phyloP scores from a whole-genome alignment of 2,113 vertebrate species.

The Phoxinus phoxinus region DNA sequence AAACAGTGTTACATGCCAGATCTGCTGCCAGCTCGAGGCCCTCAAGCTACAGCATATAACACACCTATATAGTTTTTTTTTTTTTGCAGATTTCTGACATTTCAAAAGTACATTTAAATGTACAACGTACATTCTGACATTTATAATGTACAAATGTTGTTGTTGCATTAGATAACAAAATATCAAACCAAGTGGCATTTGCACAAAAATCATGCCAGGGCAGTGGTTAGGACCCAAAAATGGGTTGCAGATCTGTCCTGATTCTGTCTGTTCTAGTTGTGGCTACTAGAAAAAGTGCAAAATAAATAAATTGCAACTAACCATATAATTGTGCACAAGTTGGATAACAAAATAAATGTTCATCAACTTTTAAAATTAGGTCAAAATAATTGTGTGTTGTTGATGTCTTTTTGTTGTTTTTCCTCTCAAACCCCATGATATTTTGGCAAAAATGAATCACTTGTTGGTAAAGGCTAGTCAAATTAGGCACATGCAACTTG shows the following conservation, averaged over 20 bases:
- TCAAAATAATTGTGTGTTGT: neutral
- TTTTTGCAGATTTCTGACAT: neutral
- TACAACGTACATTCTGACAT: neutral
- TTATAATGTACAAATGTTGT: neutral
- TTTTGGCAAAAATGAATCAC: neutral
- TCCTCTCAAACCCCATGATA: neutral
- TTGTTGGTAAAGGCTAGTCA: neutral
- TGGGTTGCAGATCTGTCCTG: conserved; percentile 15
- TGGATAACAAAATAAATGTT: neutral
- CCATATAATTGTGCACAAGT: neutral
- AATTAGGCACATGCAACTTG: neutral
- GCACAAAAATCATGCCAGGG: neutral
- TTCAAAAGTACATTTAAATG: neutral
- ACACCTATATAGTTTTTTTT: neutral
- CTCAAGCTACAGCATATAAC: conserved; percentile 1
- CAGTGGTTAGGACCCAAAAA: neutral
- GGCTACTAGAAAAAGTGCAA: neutral
- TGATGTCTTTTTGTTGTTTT: neutral
- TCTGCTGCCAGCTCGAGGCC: neutral
- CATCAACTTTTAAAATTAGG: neutral
- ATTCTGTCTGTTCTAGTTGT: conserved; percentile 26
- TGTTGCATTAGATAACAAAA: neutral
- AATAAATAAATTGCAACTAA: neutral
- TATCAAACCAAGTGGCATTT: neutral
- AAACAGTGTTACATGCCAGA: conserved; percentile 21